These are phyloP conservation scores for Agriotes lineatus DNA, from an alignment of 2,888 invertebrate species.

Conservation along the genomic window DNA sequence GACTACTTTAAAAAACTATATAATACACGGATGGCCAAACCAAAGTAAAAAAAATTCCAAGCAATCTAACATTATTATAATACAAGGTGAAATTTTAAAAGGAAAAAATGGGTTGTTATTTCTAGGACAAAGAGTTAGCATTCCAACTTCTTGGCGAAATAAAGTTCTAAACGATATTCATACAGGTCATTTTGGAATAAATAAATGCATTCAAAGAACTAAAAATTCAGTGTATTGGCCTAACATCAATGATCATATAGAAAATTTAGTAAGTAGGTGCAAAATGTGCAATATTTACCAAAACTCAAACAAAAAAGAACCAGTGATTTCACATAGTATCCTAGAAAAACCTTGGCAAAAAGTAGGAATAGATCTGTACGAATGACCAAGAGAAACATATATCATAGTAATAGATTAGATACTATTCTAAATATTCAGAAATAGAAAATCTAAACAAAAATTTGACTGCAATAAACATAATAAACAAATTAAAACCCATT, in stretches of 20 bases:
- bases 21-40: constrained; percentile 31
- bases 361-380: constrained; percentile 30
- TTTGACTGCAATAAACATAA: constrained; percentile 2
- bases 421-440: not conserved
- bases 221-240: not conserved
- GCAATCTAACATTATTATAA: not conserved
- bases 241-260: not conserved
- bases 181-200: not conserved
- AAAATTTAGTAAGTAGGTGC: not conserved
- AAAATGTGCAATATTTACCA: constrained; percentile 1
- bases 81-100: not conserved
- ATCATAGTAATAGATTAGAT: constrained; percentile 8
- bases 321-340: not conserved
- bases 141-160: not conserved
- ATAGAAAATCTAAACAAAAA: not conserved
- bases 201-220: not conserved
- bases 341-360: constrained; percentile 12
- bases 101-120: not conserved
- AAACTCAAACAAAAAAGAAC: constrained; percentile 8
- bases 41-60: not conserved
- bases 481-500: constrained; percentile 13
- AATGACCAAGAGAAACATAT: constrained; percentile 21
- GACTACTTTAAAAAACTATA: constrained; percentile 8
- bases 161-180: not conserved
- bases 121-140: not conserved